Percentiles rank a stretch among this genome's conserved stretches.
phyloP scores from a whole-genome alignment of 2,113 vertebrate genomes.

The Erythrolamprus reginae region DNA sequence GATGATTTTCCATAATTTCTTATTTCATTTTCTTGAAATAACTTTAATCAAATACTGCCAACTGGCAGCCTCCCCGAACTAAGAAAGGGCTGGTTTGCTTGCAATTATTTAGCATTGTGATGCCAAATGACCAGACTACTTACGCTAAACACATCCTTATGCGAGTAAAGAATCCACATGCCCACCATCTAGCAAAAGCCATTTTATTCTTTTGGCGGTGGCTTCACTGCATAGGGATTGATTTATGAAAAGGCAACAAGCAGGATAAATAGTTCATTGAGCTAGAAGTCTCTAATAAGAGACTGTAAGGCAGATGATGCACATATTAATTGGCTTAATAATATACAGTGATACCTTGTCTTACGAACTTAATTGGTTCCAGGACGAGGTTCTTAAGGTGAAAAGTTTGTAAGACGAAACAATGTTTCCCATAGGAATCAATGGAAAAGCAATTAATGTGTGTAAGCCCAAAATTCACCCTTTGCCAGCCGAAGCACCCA shows the following conservation, averaged over 20 bases:
- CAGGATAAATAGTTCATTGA: neutral
- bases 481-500: too few species aligned
- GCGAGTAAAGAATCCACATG: neutral
- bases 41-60: slow-evolving; percentile 39
- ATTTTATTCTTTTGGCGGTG: neutral
- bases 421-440: too few species aligned
- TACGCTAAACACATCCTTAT: slow-evolving; percentile 8
- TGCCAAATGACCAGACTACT: slow-evolving; percentile 20
- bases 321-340: neutral
- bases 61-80: slow-evolving; percentile 29
- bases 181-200: neutral
- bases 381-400: too few species aligned
- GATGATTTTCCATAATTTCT: slow-evolving; percentile 22
- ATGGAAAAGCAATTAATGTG: too few species aligned
- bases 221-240: neutral
- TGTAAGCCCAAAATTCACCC: too few species aligned
- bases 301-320: neutral
- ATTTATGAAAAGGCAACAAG: neutral
- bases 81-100: slow-evolving; percentile 37
- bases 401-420: too few species aligned
- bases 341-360: too few species aligned
- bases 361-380: too few species aligned
- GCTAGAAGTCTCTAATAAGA: neutral
- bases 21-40: slow-evolving; percentile 25
- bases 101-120: slow-evolving; percentile 11